Evolutionary conservation across 1,140 invertebrate species (phyloP).

Genomic region (Drosophila parabipectinata): DNA sequence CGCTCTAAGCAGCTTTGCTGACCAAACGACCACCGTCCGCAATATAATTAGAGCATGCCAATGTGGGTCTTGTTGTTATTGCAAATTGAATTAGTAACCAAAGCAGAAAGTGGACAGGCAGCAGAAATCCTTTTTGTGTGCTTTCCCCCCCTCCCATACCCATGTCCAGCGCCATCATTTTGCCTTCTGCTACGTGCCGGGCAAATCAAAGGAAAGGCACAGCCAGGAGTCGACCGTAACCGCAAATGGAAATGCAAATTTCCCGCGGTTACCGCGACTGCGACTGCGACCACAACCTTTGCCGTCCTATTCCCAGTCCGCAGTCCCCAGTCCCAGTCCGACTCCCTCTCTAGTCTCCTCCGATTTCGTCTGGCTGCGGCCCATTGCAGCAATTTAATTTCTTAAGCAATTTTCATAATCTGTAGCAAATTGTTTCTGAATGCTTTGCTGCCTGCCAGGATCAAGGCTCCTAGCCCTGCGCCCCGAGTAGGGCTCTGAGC

Average conservation of each 20-base stretch:
- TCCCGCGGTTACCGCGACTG: slow-evolving; percentile 62
- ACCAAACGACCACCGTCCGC: slow-evolving; percentile 55
- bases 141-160: not conserved
- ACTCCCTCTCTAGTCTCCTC: not conserved
- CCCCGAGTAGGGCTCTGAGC: slow-evolving; percentile 10
- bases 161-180: slow-evolving; percentile 14
- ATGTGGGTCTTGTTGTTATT: slow-evolving; percentile 63
- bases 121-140: slow-evolving; percentile 73
- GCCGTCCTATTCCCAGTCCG: not conserved
- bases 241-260: slow-evolving; percentile 82
- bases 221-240: slow-evolving; percentile 44
- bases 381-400: slow-evolving; percentile 82
- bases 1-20: slow-evolving; percentile 70
- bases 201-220: slow-evolving; percentile 65
- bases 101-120: slow-evolving; percentile 59
- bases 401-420: slow-evolving; percentile 84
- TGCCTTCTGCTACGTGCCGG: slow-evolving; percentile 51
- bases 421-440: slow-evolving; percentile 83
- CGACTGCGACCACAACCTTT: slow-evolving; percentile 63
- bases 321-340: not conserved
- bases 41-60: slow-evolving; percentile 71
- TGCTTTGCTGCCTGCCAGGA: slow-evolving; percentile 66
- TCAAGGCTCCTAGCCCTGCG: slow-evolving; percentile 14
- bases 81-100: slow-evolving; percentile 80
- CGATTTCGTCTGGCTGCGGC: slow-evolving; percentile 23